Base-by-base conservation (phyloP, 92 coral and sea anemone genomes). In the Porites rus region DNA sequence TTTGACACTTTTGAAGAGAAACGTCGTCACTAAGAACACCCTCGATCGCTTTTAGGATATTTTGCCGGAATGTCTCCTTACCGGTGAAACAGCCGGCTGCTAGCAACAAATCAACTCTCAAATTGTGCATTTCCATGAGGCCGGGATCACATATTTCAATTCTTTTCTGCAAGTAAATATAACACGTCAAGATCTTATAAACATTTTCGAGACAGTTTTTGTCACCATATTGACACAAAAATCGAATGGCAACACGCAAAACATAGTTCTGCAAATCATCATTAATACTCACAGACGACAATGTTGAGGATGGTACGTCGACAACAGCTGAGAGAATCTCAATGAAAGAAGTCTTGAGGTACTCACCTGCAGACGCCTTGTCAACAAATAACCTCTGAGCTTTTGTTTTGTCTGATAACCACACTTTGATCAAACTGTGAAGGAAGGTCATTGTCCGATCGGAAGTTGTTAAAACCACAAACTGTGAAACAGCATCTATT, bases 181-280 rank as follows among this genome's bases (percentile, higher is more conserved):
- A n/a, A n/a, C n/a, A n/a, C n/a, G n/a, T n/a, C n/a, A n/a, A n/a
- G n/a, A n/a, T n/a, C n/a, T n/a, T n/a, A n/a, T n/a, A 85, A 76
- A 77, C 84, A 21, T 7, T 20, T 24, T 77, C 19, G 21, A 76
- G 69, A 0, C 17, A 76, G 17, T 60, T 63, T 8, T 46, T 46
- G 16, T 51, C 62, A 51, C 83, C 50, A 51, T 9, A 7, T 2
- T 78, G 19, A 65, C 83, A 78, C 46, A 78, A 12, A 78, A 65
- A 78, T 53, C 72, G 83, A 65, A 64, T 43, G 7, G 51, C 68
- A 22, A 78, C 18, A 69, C 75, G 65, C 46, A 5, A n/a, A 11
- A 56, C 82, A 60, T 46, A 69, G n/a, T 78, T 51, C 74, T 51
- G 16, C 79, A 78, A 19, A 65, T 78, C 70, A 21, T 6, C 73